These are phyloP conservation scores for Myotis planiceps DNA, from an alignment of 2,797 vertebrate species.

Conservation along the genomic window DNA sequence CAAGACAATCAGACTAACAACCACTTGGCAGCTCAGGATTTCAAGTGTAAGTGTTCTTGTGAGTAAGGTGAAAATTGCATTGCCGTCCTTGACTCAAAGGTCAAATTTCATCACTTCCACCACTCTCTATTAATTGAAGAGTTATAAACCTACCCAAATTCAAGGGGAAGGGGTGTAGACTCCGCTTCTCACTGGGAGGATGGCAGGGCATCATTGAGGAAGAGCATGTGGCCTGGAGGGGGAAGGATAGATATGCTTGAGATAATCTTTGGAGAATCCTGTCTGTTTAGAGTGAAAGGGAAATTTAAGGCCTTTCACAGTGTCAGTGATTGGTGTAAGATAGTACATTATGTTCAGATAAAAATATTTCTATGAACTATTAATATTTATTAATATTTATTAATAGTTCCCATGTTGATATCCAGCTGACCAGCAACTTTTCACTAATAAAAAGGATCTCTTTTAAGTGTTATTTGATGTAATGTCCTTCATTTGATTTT, in stretches of 20 bases:
- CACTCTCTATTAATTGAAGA: background rate
- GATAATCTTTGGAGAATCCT: background rate
- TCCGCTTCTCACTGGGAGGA: background rate
- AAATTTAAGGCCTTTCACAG: background rate
- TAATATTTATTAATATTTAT: background rate
- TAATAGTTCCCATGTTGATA: background rate
- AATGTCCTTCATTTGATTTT: background rate
- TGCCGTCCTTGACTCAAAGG: background rate
- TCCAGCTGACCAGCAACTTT: background rate
- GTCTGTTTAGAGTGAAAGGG: background rate
- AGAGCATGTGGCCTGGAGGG: background rate
- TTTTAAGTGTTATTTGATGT: background rate
- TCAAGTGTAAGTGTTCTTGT: background rate
- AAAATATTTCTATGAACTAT: constrained; percentile 41
- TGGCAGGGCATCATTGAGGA: background rate
- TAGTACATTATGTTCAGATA: constrained; percentile 7
- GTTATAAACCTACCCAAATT: background rate
- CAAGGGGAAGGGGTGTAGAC: background rate
- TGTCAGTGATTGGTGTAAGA: background rate
- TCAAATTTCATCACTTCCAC: background rate
- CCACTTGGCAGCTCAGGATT: background rate
- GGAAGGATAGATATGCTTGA: background rate
- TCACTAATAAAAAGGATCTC: background rate
- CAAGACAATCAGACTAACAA: background rate
- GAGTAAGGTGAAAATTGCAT: background rate